Evolutionary conservation across 2,113 vertebrate genomes (phyloP), one percentile per base, ranked within the genome.

Genomic region (Chaetops frenatus): DNA sequence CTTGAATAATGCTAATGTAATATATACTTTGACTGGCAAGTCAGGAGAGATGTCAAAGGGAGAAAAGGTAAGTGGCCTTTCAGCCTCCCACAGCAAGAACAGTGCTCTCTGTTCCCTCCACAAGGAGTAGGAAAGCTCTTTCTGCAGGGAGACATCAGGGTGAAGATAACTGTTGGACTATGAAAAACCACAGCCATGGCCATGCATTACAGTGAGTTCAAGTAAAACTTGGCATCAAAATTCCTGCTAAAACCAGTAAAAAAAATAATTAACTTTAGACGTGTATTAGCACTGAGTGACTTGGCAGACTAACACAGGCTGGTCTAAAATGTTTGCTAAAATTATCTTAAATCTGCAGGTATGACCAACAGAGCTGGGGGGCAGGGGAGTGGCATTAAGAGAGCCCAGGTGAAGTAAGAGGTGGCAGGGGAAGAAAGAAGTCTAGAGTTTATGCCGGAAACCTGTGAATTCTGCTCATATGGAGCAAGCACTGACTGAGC

Each of bases 11-110:
- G 98, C 89, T 2, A 73, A 97, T 23, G 53, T 96, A 18, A 98
- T 98, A 96, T 99, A 99, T 66, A 99, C 98, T 13, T 86, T 99
- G 95, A 99, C 98, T 0, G 99, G 99, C 44, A 99, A 98, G 90
- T 84, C 98, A 3, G 99, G 97, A 28, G 98, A 98, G 86, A 87
- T 97, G 17, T 97, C 98, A 91, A 97, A 60, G 3, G 94, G 88
- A 24, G 98, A 98, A 53, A 96, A 96, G 97, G 98, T 99, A 87
- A 97, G 96, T 22, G 14, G 7, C 5, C 47, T 89, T 91, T 74
- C 11, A 70, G 21, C 58, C 10, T 42, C 6, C 15, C 23, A 60
- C 25, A 74, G 21, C 40, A 86, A 47, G 22, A 40, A 21, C 2
- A 19, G 6, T 44, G 54, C 24, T 29, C 18, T 45, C 51, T 54